These are phyloP conservation scores for Phylloscopus whistleri DNA, from an alignment of 2,113 vertebrate species.

Conservation along the genomic window DNA sequence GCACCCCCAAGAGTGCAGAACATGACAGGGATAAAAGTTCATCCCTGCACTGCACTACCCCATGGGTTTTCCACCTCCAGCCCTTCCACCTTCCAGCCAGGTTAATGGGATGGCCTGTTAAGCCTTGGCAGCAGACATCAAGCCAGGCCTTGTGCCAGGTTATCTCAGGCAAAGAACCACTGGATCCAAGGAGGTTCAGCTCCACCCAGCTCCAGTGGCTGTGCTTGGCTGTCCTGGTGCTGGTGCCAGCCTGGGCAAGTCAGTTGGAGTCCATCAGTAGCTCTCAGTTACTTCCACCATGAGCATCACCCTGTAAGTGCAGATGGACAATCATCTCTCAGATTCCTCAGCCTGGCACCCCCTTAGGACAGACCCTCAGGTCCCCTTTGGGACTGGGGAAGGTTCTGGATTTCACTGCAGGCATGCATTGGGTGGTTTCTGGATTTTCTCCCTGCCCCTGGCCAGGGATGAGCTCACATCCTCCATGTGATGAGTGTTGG, in stretches of 20 bases:
- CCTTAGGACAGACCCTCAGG: not conserved
- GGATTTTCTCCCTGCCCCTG: not conserved
- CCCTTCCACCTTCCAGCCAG: not conserved
- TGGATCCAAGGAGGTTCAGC: not conserved
- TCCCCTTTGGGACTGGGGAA: not conserved
- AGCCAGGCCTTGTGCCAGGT: not conserved
- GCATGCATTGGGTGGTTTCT: fast-evolving
- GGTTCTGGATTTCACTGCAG: not conserved
- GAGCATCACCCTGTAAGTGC: not conserved
- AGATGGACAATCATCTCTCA: not conserved
- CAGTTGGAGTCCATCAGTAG: fast-evolving
- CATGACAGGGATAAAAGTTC: not conserved
- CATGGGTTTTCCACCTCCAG: not conserved
- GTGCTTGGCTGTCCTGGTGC: not conserved
- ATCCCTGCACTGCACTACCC: not conserved
- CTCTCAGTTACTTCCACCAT: not conserved
- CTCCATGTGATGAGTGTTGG: not conserved
- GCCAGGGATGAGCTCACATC: not conserved
- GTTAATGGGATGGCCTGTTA: fast-evolving
- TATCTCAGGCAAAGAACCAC: not conserved
- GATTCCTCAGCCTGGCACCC: not conserved
- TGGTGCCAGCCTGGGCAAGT: not conserved
- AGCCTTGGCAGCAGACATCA: not conserved
- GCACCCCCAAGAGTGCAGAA: not conserved
- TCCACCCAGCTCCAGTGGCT: not conserved